A percentile compares a stretch with the other conserved stretches of the same genome.
Conservation (phyloP, 2,113 vertebrate genomes). For the Microcebus tavaratra region DNA sequence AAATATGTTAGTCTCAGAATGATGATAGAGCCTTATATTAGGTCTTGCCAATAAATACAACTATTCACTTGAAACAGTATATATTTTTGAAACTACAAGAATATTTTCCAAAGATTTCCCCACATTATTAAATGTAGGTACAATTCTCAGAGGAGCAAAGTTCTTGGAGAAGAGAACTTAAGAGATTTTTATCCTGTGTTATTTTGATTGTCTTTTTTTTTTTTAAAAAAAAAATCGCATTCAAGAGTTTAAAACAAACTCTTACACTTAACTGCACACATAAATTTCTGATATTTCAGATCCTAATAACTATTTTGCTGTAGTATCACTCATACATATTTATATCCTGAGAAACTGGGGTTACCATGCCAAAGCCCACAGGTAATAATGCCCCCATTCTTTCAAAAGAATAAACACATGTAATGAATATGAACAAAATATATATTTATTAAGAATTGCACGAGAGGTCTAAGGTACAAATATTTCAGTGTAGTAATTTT, state of each 20-base stretch:
- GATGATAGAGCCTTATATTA: not conserved
- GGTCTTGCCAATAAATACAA: not conserved
- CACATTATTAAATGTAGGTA: not conserved
- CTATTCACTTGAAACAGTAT: not conserved
- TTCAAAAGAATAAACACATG: not conserved
- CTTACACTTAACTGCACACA: not conserved
- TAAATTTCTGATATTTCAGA: not conserved
- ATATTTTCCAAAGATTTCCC: not conserved
- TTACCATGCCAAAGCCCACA: not conserved
- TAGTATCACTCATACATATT: not conserved
- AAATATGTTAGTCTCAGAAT: not conserved
- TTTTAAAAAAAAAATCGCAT: too few relatives aligned
- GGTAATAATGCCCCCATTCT: not conserved
- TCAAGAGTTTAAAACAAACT: not conserved
- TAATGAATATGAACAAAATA: not conserved
- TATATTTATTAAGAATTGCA: not conserved
- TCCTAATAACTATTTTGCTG: not conserved
- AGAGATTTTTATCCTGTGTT: not conserved
- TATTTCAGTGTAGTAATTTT: not conserved
- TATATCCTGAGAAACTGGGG: not conserved
- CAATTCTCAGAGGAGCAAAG: not conserved
- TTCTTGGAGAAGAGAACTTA: not conserved
- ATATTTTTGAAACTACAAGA: not conserved
- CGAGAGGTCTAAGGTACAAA: not conserved
- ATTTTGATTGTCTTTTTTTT: not conserved